A percentile compares a stretch with the other conserved stretches of the same genome.
phyloP scores from a whole-genome alignment of 2,888 invertebrate genomes.

The Caenorhabditis drosophilae region DNA sequence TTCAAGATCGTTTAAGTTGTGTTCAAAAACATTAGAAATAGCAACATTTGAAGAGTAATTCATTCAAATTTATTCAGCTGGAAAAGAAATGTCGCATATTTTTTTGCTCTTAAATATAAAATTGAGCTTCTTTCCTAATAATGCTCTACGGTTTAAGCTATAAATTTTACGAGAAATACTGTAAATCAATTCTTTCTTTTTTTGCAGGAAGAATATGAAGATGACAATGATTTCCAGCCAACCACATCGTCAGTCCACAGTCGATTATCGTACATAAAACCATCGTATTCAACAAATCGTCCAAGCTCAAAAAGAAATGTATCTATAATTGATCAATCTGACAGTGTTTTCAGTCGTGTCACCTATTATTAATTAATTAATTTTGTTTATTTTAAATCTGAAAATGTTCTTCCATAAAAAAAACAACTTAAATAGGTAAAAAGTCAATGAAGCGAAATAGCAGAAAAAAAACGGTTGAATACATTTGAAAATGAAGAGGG shows the following conservation, averaged over 20 bases:
- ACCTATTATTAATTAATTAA: constrained; percentile 1
- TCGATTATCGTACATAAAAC: not conserved
- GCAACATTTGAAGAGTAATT: not conserved
- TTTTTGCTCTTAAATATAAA: too few species aligned
- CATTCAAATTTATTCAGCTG: not conserved
- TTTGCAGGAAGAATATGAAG: not conserved
- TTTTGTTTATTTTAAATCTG: not conserved
- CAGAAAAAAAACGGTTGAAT: too few species aligned
- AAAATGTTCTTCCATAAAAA: too few species aligned
- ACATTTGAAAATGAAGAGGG: not conserved
- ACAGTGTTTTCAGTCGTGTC: constrained; percentile 7
- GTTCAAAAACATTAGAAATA: too few species aligned
- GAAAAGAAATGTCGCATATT: too few species aligned
- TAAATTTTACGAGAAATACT: too few species aligned
- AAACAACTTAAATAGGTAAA: too few species aligned
- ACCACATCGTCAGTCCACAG: not conserved
- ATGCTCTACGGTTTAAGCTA: too few species aligned
- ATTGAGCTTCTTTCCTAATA: too few species aligned
- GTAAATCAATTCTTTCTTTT: too few species aligned
- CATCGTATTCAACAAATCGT: not conserved
- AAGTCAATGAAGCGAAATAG: too few species aligned
- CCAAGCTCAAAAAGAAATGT: not conserved
- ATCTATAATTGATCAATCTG: not conserved
- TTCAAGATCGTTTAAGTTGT: too few species aligned
- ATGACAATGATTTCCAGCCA: not conserved